Conservation (phyloP, 2,888 invertebrate genomes). For the Metallyticus violacea region DNA sequence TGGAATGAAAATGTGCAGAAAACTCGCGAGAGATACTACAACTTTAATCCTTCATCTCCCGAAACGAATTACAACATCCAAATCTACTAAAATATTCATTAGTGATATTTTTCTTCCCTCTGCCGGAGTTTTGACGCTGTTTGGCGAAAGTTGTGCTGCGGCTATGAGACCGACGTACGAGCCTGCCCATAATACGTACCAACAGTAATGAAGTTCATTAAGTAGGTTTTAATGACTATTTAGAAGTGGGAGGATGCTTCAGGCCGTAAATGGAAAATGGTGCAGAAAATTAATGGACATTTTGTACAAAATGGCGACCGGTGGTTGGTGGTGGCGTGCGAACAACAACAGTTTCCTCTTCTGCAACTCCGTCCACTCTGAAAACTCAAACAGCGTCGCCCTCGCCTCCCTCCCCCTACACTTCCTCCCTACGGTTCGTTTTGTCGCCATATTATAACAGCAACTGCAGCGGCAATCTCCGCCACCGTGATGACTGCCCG, state of each 20-base stretch:
- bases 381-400: background rate
- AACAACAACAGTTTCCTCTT: background rate
- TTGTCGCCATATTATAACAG: background rate
- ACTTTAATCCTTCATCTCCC: no score
- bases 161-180: background rate
- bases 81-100: background rate
- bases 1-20: no score
- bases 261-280: conserved; percentile 16
- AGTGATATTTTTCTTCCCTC: background rate
- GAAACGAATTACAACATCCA: no score
- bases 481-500: background rate
- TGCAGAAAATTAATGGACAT: conserved; percentile 18
- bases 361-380: background rate
- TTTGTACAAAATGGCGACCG: conserved; percentile 11
- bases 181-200: background rate
- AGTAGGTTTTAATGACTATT: conserved; percentile 12
- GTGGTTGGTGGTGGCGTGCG: no score
- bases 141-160: background rate
- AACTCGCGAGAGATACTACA: no score
- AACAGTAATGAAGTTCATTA: conserved; percentile 13
- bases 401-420: background rate
- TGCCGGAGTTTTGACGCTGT: background rate
- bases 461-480: background rate
- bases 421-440: conserved; percentile 1
- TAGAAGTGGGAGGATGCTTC: background rate